Percentiles rank a stretch among this genome's conserved stretches.
Evolutionary conservation across 1,140 invertebrate genomes (phyloP).

Genomic region (Aleiodes sp.): DNA sequence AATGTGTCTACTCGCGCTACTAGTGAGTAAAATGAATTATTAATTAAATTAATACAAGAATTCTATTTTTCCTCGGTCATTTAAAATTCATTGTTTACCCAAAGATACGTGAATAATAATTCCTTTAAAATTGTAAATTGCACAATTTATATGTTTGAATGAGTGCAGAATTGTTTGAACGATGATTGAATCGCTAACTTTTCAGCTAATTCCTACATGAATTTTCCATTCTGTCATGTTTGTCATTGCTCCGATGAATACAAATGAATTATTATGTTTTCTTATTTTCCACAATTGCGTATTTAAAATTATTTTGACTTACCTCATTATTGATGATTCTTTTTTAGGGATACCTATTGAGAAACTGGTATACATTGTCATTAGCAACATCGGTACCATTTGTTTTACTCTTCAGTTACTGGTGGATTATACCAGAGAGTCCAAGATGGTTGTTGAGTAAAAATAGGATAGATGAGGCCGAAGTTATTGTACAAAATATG

Average conservation of each 20-base stretch:
- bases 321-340: background rate
- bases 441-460: constrained; percentile 74
- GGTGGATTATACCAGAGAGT: constrained; percentile 75
- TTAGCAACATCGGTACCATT: constrained; percentile 77
- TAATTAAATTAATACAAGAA: background rate
- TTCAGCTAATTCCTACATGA: background rate
- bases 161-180: background rate
- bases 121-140: background rate
- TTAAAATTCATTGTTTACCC: background rate
- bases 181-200: background rate
- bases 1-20: constrained; percentile 72
- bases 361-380: constrained; percentile 75
- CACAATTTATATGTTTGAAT: background rate
- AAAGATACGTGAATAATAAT: background rate
- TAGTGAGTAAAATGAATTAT: constrained; percentile 63
- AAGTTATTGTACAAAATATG: constrained; percentile 69
- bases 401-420: constrained; percentile 71
- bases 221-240: background rate
- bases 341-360: constrained; percentile 67
- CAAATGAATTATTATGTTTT: too few relatives aligned
- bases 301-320: too few relatives aligned
- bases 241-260: too few relatives aligned
- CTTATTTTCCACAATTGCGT: too few relatives aligned
- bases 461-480: constrained; percentile 70
- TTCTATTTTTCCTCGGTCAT: background rate